A percentile compares a stretch with the other conserved stretches of the same genome.
These are phyloP conservation scores for Ochropleura leucogaster DNA, from an alignment of 2,888 invertebrate genomes.

Conservation along the genomic window DNA sequence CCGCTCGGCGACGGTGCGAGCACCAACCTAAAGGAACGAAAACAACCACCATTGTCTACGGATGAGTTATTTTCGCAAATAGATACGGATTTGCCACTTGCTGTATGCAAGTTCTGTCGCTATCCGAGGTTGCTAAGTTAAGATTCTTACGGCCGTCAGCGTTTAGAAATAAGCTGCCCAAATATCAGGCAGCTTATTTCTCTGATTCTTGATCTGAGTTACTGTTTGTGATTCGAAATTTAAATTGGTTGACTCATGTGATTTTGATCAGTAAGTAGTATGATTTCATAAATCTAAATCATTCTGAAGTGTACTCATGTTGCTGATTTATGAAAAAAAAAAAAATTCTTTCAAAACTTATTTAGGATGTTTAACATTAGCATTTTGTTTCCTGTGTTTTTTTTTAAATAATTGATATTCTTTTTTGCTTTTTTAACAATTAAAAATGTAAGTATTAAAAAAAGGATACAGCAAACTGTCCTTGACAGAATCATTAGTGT, in stretches of 20 bases:
- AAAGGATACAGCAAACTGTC: background rate
- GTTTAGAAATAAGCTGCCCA: conserved; percentile 23
- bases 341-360: background rate
- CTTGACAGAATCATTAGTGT: background rate
- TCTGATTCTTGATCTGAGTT: conserved; percentile 1
- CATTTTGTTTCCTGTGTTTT: background rate
- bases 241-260: conserved; percentile 29
- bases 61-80: conserved; percentile 89
- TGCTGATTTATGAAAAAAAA: conserved; percentile 1
- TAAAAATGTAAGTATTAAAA: background rate
- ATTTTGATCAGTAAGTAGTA: conserved; percentile 15
- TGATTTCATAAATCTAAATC: conserved; percentile 25
- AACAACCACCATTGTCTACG: conserved; percentile 89
- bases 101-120: conserved; percentile 57
- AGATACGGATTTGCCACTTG: conserved; percentile 73
- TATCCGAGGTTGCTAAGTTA: conserved; percentile 55
- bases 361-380: too few species aligned
- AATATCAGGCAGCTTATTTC: too few species aligned
- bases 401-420: background rate
- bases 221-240: conserved; percentile 21
- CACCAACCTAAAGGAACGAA: conserved; percentile 81
- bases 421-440: background rate
- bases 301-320: conserved; percentile 2
- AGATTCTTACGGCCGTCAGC: conserved; percentile 26
- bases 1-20: conserved; percentile 77